These are phyloP conservation scores for Chelonia mydas DNA, from an alignment of 2,797 vertebrate genomes.

Conservation along the genomic window DNA sequence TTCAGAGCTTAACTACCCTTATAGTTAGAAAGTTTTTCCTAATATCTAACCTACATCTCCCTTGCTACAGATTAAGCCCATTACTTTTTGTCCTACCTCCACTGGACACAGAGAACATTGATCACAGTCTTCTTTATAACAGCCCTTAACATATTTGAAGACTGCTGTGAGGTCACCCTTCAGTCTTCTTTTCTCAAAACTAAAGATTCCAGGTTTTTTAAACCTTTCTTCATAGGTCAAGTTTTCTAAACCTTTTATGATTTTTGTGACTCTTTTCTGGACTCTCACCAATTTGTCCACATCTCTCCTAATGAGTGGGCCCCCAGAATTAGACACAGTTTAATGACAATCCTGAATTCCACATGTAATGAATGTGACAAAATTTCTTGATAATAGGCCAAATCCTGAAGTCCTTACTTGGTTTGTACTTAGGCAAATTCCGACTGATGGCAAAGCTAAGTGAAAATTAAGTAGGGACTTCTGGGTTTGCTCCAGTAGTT, in stretches of 20 bases:
- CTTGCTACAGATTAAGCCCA: not conserved
- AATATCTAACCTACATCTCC: not conserved
- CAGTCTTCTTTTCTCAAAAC: not conserved
- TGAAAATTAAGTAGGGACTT: not conserved
- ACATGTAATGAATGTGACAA: fast-evolving
- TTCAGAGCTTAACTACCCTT: not conserved
- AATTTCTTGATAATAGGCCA: not conserved
- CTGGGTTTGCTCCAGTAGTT: not conserved
- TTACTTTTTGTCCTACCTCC: not conserved
- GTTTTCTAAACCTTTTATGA: not conserved
- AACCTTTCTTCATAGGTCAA: not conserved
- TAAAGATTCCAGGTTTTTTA: not conserved
- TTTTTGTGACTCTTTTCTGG: not conserved
- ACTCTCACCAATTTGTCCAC: not conserved
- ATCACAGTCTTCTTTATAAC: not conserved
- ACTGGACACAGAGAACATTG: not conserved
- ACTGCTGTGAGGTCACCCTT: not conserved
- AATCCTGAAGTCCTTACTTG: not conserved
- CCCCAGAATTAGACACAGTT: not conserved
- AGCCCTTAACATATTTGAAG: not conserved
- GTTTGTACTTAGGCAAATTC: not conserved
- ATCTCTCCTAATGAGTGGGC: not conserved
- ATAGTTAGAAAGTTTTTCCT: not conserved
- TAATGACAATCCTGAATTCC: not conserved
- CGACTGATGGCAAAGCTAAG: fast-evolving